Conservation (phyloP, 2,888 invertebrate species). For the Drosophila meridiana region DNA sequence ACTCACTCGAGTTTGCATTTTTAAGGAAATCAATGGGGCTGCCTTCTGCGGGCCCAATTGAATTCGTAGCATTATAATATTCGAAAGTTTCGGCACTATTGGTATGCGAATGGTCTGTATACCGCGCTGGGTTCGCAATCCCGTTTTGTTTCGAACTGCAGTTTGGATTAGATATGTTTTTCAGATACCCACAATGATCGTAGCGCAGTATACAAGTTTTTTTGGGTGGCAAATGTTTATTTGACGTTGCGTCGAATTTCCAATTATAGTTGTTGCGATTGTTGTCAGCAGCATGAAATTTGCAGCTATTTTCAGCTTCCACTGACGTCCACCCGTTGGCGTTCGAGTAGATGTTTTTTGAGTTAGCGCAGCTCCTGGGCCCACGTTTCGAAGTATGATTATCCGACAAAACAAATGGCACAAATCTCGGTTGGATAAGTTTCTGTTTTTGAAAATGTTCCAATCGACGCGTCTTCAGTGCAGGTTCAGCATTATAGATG, state of each 20-base stretch:
- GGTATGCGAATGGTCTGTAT: not conserved
- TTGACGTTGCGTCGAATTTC: slow-evolving; percentile 38
- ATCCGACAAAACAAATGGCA: slow-evolving; percentile 19
- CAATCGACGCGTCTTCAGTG: slow-evolving; percentile 63
- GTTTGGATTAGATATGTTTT: slow-evolving; percentile 40
- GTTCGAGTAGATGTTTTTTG: slow-evolving; percentile 6
- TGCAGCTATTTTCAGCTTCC: slow-evolving; percentile 47
- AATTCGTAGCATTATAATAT: not conserved
- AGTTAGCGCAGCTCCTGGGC: slow-evolving; percentile 36
- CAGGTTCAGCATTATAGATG: slow-evolving; percentile 53
- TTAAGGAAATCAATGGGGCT: slow-evolving; percentile 5
- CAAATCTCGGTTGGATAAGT: slow-evolving; percentile 9
- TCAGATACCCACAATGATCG: slow-evolving; percentile 79
- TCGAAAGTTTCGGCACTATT: slow-evolving; percentile 27
- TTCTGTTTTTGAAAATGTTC: slow-evolving; percentile 20
- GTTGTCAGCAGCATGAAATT: slow-evolving; percentile 40
- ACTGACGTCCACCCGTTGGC: slow-evolving; percentile 21
- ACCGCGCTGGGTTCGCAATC: not conserved
- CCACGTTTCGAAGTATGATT: slow-evolving; percentile 1
- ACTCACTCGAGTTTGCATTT: not conserved
- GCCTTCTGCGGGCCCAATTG: not conserved
- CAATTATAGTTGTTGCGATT: slow-evolving; percentile 54
- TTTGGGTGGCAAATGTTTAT: slow-evolving; percentile 12
- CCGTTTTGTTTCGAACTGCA: slow-evolving; percentile 12
- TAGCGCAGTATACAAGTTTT: slow-evolving; percentile 73